phyloP scores from a whole-genome alignment of 1,140 invertebrate genomes.

The Littorina saxatilis region DNA sequence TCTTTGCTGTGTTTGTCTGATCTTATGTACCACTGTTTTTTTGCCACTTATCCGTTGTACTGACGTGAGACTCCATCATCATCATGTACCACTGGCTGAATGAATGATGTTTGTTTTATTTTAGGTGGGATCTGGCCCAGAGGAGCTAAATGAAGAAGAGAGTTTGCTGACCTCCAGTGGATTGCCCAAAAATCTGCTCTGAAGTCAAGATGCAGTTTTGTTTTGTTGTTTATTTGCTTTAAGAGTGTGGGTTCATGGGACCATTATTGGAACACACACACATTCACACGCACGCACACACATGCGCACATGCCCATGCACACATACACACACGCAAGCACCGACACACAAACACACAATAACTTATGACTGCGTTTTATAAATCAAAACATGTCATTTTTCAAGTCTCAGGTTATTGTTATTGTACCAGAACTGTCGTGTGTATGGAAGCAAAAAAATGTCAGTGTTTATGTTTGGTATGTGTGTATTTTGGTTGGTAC shows the following conservation, averaged over 20 bases:
- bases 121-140: slow-evolving; percentile 49
- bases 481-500: neutral
- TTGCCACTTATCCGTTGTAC: too few species aligned
- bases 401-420: too few species aligned
- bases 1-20: too few species aligned
- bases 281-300: neutral
- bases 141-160: slow-evolving; percentile 37
- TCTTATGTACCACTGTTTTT: too few species aligned
- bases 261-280: too few species aligned
- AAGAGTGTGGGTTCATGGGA: too few species aligned
- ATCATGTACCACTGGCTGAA: too few species aligned
- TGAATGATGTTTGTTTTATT: too few species aligned
- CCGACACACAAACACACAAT: neutral
- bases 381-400: too few species aligned
- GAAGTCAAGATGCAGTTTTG: too few species aligned
- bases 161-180: slow-evolving; percentile 44
- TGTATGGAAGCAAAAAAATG: neutral
- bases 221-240: too few species aligned
- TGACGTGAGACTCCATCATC: too few species aligned
- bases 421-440: neutral
- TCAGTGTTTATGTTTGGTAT: neutral
- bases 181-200: slow-evolving; percentile 9
- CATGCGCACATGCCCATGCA: neutral
- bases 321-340: neutral
- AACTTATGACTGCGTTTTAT: neutral